Base-by-base conservation (phyloP, 2,888 invertebrate species). In the Barypeithes pellucidus region DNA sequence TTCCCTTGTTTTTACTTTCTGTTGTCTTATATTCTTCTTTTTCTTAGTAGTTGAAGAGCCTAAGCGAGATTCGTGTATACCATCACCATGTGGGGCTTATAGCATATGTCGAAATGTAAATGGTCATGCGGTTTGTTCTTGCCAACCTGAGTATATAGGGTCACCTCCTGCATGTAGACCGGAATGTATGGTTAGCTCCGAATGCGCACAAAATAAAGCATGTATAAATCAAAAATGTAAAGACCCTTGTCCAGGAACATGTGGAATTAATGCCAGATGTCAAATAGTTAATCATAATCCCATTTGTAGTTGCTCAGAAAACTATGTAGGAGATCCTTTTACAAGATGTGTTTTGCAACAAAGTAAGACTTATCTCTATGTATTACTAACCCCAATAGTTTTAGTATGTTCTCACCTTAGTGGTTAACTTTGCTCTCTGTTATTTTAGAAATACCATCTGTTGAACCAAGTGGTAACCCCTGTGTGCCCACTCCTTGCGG, bases 261-360 rank as follows among this genome's bases (percentile, higher is more conserved):
- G 95, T 82, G 95, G 95, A 50, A 85, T 91, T 59, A 94, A 95
- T 81, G 94, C 95, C 36, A 90, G 93, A 76, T 96, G 96, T 82
- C 92, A 93, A 86, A 94, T 94, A 60, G 91, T 94, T 65, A 94
- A 95, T 80, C 96, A 96, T 83, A 94, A 94, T 84, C 95, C 95
- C 39, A 93, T 95, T 80, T 96, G 96, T 86, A 94, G 92, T 82
- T 96, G 96, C 82, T 90, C 92, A 72, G 88, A 90, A 77, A 93
- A 93, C 77, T 93, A 90, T 83, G 92, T 92, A 43, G 95, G 95
- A 72, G 94, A 95, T 90, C 94, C 95, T 52, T 93, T 94, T 82
- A 88, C 90, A 75, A 88, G 89, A 84, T 94, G 94, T 85, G 85
- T 85, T 76, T 89, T 87, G 80, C 89, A 91, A 87, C 88, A 90